Percentiles rank a stretch among this genome's conserved stretches.
These are phyloP conservation scores for Nannoperca australis DNA, from an alignment of 2,797 vertebrate species.

Conservation along the genomic window DNA sequence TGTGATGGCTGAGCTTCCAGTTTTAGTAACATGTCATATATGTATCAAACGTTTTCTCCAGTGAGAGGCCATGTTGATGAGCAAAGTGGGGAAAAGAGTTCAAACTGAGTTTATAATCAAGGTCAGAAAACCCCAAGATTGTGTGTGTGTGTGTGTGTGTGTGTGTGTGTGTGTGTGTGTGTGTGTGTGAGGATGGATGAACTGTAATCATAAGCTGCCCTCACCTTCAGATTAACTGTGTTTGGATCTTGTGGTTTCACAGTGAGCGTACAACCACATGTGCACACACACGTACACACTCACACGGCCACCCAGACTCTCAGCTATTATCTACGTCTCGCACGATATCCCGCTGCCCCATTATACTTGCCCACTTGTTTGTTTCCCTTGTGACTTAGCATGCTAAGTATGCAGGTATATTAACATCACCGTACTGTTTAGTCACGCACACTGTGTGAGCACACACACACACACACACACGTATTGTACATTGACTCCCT, in stretches of 20 bases:
- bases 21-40: conserved; percentile 49
- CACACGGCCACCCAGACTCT: conserved; percentile 49
- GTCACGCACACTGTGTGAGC: conserved; percentile 16
- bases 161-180: no score
- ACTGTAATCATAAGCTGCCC: conserved; percentile 36
- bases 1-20: conserved; percentile 45
- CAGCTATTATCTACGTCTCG: conserved; percentile 64
- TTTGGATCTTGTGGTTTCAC: conserved; percentile 43
- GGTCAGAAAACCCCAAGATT: conserved; percentile 31
- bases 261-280: background rate
- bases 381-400: conserved; percentile 59
- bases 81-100: conserved; percentile 41
- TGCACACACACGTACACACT: conserved; percentile 9
- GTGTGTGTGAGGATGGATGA: conserved; percentile 3
- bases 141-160: background rate
- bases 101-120: conserved; percentile 30
- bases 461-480: conserved; percentile 10
- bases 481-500: conserved; percentile 30
- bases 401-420: conserved; percentile 46
- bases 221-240: conserved; percentile 39
- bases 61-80: conserved; percentile 23
- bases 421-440: conserved; percentile 40
- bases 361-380: conserved; percentile 66
- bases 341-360: conserved; percentile 58
- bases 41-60: conserved; percentile 28